Conservation (phyloP, 2,888 invertebrate genomes). For the Dynastes tityus region DNA sequence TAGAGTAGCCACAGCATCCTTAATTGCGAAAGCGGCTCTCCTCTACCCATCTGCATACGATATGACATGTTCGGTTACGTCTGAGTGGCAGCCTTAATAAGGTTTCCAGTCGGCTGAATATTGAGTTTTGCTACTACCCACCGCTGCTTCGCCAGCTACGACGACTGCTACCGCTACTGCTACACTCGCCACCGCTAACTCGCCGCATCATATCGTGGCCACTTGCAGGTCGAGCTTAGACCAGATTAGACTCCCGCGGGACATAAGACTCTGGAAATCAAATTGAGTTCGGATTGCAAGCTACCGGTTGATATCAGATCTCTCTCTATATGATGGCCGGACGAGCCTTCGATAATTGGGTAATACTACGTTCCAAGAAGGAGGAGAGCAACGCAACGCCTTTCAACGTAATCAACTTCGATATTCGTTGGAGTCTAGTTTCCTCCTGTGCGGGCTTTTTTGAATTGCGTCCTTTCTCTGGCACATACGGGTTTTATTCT, state of each 20-base stretch:
- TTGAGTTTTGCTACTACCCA: slow-evolving; percentile 67
- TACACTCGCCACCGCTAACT: slow-evolving; percentile 57
- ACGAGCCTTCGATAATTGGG: slow-evolving; percentile 64
- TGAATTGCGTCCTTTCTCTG: too few relatives aligned
- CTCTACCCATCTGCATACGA: slow-evolving; percentile 65
- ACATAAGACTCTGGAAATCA: slow-evolving; percentile 69
- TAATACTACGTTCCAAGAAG: slow-evolving; percentile 44
- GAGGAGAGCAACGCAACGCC: slow-evolving; percentile 36
- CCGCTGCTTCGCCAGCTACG: background rate
- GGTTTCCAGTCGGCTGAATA: slow-evolving; percentile 72
- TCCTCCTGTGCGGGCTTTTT: too few relatives aligned
- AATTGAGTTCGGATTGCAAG: slow-evolving; percentile 71
- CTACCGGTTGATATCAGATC: slow-evolving; percentile 65
- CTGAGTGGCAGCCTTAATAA: slow-evolving; percentile 71
- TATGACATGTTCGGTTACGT: slow-evolving; percentile 67
- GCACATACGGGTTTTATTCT: too few relatives aligned
- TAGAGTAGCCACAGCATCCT: slow-evolving; percentile 58
- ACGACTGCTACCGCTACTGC: slow-evolving; percentile 43
- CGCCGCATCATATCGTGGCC: slow-evolving; percentile 68
- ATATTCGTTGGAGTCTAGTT: background rate
- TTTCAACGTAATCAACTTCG: slow-evolving; percentile 37
- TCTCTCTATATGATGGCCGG: slow-evolving; percentile 59
- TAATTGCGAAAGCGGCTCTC: slow-evolving; percentile 63
- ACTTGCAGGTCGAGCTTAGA: slow-evolving; percentile 70
- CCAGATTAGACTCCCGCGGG: slow-evolving; percentile 70